phyloP scores from a whole-genome alignment of 2,797 vertebrate species.

The Syndactyla subalaris region DNA sequence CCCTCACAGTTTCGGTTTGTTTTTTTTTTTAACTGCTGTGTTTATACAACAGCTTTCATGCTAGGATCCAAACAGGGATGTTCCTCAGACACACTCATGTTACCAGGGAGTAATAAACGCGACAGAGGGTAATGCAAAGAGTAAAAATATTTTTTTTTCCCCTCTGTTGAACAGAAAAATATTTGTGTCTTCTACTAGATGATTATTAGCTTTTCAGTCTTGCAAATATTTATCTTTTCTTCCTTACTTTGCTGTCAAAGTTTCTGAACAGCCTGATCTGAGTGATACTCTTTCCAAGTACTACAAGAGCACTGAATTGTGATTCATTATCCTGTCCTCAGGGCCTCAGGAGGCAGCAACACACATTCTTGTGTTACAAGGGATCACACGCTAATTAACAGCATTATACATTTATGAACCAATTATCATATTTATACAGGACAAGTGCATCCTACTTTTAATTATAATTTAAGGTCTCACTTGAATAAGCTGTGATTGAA shows the following conservation, averaged over 20 bases:
- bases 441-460: conserved; percentile 40
- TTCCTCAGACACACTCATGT: neutral
- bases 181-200: neutral
- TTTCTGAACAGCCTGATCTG: neutral
- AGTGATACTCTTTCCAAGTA: neutral
- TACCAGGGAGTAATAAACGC: neutral
- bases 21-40: neutral
- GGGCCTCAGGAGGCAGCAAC: neutral
- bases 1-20: neutral
- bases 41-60: neutral
- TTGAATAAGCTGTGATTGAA: conserved; percentile 36
- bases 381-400: conserved; percentile 50
- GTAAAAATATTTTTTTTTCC: neutral
- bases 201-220: neutral
- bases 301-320: neutral
- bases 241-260: neutral
- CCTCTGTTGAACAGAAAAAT: neutral
- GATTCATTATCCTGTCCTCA: neutral
- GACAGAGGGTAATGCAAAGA: neutral
- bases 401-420: conserved; percentile 60
- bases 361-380: neutral
- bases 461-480: conserved; percentile 54
- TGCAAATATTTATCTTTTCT: neutral
- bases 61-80: neutral
- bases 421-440: conserved; percentile 65